Conservation (phyloP, 2,113 vertebrate species). For the Corythornis madagascariensis region DNA sequence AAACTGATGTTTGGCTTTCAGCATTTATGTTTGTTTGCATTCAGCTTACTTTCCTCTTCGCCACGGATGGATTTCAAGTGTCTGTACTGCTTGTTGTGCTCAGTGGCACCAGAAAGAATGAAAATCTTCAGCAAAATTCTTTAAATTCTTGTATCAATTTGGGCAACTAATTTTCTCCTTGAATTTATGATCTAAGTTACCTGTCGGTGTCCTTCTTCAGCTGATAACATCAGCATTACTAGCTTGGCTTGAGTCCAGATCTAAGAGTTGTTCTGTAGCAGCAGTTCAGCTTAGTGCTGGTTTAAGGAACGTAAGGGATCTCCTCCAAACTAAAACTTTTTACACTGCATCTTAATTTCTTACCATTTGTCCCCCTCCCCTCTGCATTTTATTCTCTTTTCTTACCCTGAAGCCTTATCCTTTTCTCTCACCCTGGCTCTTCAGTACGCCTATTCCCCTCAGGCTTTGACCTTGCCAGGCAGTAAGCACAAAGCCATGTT, state of each 20-base stretch:
- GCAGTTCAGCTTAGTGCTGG: background rate
- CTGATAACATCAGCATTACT: background rate
- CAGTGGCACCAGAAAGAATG: background rate
- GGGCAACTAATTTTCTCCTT: background rate
- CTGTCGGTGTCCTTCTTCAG: constrained; percentile 5
- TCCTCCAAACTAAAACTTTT: constrained; percentile 22
- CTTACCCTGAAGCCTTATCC: background rate
- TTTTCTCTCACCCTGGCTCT: background rate
- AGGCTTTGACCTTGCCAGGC: constrained; percentile 70
- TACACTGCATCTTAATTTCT: background rate
- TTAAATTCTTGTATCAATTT: background rate
- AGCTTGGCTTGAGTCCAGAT: background rate
- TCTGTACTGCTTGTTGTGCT: background rate
- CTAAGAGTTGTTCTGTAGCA: background rate
- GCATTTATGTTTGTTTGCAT: background rate
- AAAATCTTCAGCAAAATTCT: background rate
- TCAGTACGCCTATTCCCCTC: constrained; percentile 60
- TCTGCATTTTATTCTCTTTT: background rate
- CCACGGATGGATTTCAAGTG: fast-evolving
- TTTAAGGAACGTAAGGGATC: background rate
- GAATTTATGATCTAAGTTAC: constrained; percentile 12
- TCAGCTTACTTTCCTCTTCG: background rate
- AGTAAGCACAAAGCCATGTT: constrained; percentile 70
- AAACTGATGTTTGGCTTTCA: background rate
- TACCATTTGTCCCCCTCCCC: background rate